phyloP scores from a whole-genome alignment of 2,113 vertebrate species.

The Phaethornis superciliosus region DNA sequence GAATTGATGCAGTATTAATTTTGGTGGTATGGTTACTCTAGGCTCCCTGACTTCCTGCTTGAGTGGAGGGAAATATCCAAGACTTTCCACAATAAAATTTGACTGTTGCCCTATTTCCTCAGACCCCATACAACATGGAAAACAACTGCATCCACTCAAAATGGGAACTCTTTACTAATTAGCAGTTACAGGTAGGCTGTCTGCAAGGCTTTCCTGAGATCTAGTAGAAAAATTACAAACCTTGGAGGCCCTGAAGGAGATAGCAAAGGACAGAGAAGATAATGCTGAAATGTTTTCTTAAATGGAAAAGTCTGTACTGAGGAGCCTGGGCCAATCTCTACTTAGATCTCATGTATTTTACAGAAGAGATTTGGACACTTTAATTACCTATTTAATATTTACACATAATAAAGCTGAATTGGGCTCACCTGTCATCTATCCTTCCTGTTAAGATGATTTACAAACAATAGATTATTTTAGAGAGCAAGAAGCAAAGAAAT shows the following conservation, averaged over 20 bases:
- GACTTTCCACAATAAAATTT: neutral
- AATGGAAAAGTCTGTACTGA: neutral
- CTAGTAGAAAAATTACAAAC: neutral
- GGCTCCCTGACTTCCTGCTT: neutral
- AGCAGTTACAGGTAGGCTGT: neutral
- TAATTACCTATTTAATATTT: neutral
- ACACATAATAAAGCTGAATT: neutral
- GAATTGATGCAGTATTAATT: neutral
- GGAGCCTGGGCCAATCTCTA: rapidly evolving
- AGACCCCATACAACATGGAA: neutral
- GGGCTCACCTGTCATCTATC: neutral
- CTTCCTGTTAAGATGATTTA: neutral
- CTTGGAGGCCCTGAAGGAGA: neutral
- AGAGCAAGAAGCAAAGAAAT: neutral
- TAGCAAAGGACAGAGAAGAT: neutral
- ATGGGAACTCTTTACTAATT: neutral
- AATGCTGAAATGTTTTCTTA: neutral
- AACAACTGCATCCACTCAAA: neutral
- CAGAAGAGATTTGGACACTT: rapidly evolving
- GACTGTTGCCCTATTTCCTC: neutral
- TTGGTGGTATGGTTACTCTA: neutral
- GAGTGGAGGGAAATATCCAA: neutral
- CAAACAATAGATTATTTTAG: neutral
- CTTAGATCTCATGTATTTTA: neutral
- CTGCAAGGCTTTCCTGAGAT: neutral